phyloP scores from a whole-genome alignment of 1,140 invertebrate species.

The Pygmarrhopalites habei region DNA sequence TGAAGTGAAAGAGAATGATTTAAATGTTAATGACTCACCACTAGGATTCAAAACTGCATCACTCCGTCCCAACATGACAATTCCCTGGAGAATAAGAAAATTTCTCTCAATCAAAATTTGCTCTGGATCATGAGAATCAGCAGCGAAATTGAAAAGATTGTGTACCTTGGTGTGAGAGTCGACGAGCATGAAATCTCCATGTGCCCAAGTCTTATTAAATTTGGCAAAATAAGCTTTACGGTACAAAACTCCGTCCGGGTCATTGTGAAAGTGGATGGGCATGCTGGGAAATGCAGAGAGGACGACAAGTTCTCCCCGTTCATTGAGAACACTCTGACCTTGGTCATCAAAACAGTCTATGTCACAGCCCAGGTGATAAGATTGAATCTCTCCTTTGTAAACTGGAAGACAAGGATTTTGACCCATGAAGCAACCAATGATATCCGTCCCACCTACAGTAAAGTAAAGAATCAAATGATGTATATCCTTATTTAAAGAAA shows the following conservation, averaged over 20 bases:
- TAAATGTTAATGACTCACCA: too few relatives aligned
- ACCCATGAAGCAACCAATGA: slow-evolving; percentile 55
- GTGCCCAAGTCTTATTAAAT: slow-evolving; percentile 43
- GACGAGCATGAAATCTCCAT: slow-evolving; percentile 54
- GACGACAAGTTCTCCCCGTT: slow-evolving; percentile 54
- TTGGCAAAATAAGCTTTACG: slow-evolving; percentile 52
- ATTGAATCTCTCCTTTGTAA: slow-evolving; percentile 53
- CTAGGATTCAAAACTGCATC: slow-evolving; percentile 58
- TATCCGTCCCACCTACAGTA: slow-evolving; percentile 53
- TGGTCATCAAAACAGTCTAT: slow-evolving; percentile 43
- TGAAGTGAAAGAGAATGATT: too few relatives aligned
- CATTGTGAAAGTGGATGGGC: slow-evolving; percentile 55
- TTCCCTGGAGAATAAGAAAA: too few relatives aligned
- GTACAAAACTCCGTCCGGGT: slow-evolving; percentile 49
- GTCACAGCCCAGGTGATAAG: slow-evolving; percentile 50
- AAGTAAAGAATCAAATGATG: slow-evolving; percentile 9
- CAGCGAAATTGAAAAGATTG: too few relatives aligned
- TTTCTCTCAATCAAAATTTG: too few relatives aligned
- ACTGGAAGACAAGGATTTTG: slow-evolving; percentile 51
- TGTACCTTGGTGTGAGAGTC: slow-evolving; percentile 49
- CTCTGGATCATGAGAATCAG: too few relatives aligned
- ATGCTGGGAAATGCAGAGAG: slow-evolving; percentile 55
- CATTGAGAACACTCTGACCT: slow-evolving; percentile 47
- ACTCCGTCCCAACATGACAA: slow-evolving; percentile 53
- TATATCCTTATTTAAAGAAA: background rate